Evolutionary conservation across 2,797 vertebrate species (phyloP), one percentile per base, ranked within the genome.

Genomic region (Pygocentrus nattereri): DNA sequence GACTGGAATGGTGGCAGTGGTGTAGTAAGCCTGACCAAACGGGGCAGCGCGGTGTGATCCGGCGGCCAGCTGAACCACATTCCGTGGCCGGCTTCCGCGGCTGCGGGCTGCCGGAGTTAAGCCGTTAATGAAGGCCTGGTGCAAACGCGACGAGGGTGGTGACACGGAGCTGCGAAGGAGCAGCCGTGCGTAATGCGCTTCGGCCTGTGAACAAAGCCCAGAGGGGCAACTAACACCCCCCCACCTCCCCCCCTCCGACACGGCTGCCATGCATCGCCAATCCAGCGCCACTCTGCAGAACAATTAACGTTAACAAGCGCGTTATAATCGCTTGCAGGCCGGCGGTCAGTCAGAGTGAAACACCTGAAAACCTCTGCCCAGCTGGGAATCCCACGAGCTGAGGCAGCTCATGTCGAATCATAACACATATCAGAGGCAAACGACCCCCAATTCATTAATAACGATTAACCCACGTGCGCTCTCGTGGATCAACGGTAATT

Each of bases 161-260:
- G 87, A 91, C 89, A 74, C 72, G 74, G 72, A 31, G 62, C 86
- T 78, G 56, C 49, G 15, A 59, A 87, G 82, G 90, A 85, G 90
- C 82, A 88, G 88, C 78, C 23, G 84, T 90, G 84, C 93, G 88
- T 90, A 88, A 83, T 90, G 89, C 90, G 89, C 74, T 83, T 85
- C 81, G 90, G 88, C 89, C 85, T 90, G 92, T 85, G 73, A 92
- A 87, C 90, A 93, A 91, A 89, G 87, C 89, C 78, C 56, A 49
- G 84, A 85, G 74, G 84, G 85, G 86, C 82, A 84, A 19, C 83
- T 91, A 88, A 90, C 90, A 91, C 87, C 85, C 88, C n/a, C n/a
- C n/a, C n/a, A n/a, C n/a, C n/a, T n/a, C n/a, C n/a, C n/a, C n/a
- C 78, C 68, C 73, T 78, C 50, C 82, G 52, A 18, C 61, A 31